These are phyloP conservation scores for Bostrychus sinensis DNA, from an alignment of 2,113 vertebrate genomes.

Conservation along the genomic window DNA sequence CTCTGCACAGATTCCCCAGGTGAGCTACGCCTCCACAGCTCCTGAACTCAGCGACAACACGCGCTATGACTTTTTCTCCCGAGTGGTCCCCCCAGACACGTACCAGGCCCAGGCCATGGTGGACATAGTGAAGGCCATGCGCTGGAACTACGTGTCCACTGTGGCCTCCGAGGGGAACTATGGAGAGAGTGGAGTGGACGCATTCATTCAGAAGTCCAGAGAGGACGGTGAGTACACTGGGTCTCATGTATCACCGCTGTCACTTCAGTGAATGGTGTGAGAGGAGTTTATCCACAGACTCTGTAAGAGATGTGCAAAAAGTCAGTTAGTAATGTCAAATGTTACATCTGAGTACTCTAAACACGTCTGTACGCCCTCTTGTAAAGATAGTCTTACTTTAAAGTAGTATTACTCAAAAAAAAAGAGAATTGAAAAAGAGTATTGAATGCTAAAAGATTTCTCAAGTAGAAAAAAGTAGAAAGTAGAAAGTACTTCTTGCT, in stretches of 20 bases:
- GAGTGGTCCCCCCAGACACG: constrained; percentile 95
- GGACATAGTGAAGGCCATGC: constrained; percentile 93
- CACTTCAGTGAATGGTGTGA: not conserved
- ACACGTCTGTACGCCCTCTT: too few species aligned
- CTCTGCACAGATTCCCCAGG: constrained; percentile 93
- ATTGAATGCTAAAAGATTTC: too few species aligned
- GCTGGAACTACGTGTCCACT: constrained; percentile 96
- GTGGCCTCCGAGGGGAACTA: constrained; percentile 97
- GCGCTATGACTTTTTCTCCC: constrained; percentile 97
- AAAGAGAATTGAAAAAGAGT: too few species aligned
- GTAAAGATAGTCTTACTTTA: too few species aligned
- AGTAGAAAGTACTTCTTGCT: too few species aligned
- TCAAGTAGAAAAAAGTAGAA: too few species aligned
- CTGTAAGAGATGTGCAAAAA: constrained; percentile 2
- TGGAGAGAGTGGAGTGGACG: constrained; percentile 94
- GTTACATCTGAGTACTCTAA: constrained; percentile 15
- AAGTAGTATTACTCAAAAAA: too few species aligned
- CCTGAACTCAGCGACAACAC: constrained; percentile 97
- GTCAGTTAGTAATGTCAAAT: constrained; percentile 32
- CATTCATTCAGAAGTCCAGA: constrained; percentile 94
- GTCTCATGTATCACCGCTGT: constrained; percentile 21
- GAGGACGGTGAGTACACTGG: constrained; percentile 88
- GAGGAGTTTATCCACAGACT: constrained; percentile 16
- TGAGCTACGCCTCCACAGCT: constrained; percentile 98
- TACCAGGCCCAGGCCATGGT: constrained; percentile 99